These are phyloP conservation scores for Andricus quercusramuli DNA, from an alignment of 2,888 invertebrate species.

Conservation along the genomic window DNA sequence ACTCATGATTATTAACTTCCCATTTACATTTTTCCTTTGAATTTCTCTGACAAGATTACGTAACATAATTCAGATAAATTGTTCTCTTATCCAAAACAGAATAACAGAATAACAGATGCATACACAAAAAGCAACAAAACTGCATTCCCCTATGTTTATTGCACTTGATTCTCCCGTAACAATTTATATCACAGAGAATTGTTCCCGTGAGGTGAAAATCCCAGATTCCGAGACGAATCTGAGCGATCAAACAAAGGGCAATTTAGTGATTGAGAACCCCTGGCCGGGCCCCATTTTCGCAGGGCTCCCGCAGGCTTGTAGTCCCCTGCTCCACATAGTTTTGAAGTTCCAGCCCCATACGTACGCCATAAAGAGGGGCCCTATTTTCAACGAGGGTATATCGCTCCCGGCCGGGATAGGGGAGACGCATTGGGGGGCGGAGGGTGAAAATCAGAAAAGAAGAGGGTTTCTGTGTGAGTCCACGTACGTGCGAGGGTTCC, in stretches of 20 bases:
- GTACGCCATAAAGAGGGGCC: conserved; percentile 27
- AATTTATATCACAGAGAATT: conserved; percentile 36
- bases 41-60: background rate
- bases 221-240: conserved; percentile 27
- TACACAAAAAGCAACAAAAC: conserved; percentile 25
- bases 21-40: background rate
- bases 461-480: conserved; percentile 21
- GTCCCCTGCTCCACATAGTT: conserved; percentile 35
- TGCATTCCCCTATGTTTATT: conserved; percentile 38
- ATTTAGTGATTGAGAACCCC: conserved; percentile 24
- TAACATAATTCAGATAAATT: conserved; percentile 28
- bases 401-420: background rate
- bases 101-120: background rate
- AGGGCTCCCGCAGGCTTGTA: conserved; percentile 21
- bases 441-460: conserved; percentile 33
- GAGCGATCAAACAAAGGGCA: conserved; percentile 18
- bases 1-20: background rate
- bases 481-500: conserved; percentile 17
- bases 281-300: conserved; percentile 31
- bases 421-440: background rate
- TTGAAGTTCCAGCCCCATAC: conserved; percentile 13
- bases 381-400: conserved; percentile 37
- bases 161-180: conserved; percentile 31
- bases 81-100: conserved; percentile 2
- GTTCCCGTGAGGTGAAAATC: conserved; percentile 18